Base-by-base conservation (phyloP, 2,113 vertebrate species). In the Theropithecus gelada region DNA sequence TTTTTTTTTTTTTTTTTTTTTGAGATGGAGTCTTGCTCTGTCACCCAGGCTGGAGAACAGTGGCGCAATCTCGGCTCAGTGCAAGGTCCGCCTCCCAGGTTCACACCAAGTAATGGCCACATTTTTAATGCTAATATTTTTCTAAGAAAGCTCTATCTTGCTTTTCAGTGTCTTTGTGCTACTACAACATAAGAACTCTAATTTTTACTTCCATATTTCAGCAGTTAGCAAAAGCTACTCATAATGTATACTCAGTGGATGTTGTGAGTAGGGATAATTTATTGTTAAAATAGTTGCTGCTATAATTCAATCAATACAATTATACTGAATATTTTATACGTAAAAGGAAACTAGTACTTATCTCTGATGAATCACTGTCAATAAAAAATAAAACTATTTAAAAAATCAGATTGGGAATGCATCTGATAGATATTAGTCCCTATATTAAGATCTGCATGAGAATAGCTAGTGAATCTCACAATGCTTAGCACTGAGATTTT, bases 81-180 rank as follows among this genome's bases (percentile, higher is more conserved):
- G 17, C 52, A 55, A 55, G 52, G 17, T 55, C 52, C 17, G 17
- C 52, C 52, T 18, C 17, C 52, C 52, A 6, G 52, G 17, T 55
- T 55, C 52, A 55, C 17, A 18, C 17, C 52, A 55, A 55, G 22
- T 68, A 84, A 50, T 50, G 10, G 14, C 8, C 11, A 70, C 9
- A 57, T 30, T 75, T 76, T 87, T 87, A 81, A 55, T 45, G 38
- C 22, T 13, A 70, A 70, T 40, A 52, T 59, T 94, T 88, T 86
- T 50, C 64, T 55, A 81, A 80, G 32, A 40, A 64, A 35, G 12
- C 27, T 61, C 2, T 55, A 23, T 30, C 32, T 83, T 32, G 48
- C 1, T 66, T 92, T 70, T n/a, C 8, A 22, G 38, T 85, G 45
- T 68, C 66, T 59, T 96, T 91, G 43, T 55, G 45, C 14, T 83